A percentile compares a stretch with the other conserved stretches of the same genome.
Evolutionary conservation across 2,888 invertebrate genomes (phyloP).

Genomic region (Tyria jacobaeae): DNA sequence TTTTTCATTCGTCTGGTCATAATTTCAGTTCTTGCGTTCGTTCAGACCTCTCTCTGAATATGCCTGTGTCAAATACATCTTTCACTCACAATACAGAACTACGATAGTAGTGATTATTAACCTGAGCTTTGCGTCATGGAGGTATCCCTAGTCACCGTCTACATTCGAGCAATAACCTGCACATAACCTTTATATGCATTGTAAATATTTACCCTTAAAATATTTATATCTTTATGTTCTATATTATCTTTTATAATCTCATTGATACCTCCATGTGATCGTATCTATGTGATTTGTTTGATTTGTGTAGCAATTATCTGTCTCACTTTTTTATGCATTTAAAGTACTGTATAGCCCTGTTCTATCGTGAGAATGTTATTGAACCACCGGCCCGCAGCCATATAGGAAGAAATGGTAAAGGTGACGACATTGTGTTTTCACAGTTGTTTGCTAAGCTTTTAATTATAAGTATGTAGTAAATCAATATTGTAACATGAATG

Average conservation of each 20-base stretch:
- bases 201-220: too few species aligned
- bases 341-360: conserved; percentile 27
- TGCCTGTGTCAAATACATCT: too few species aligned
- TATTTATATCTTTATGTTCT: too few species aligned
- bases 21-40: too few species aligned
- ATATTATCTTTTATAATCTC: not conserved
- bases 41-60: too few species aligned
- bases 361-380: conserved; percentile 55
- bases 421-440: conserved; percentile 55
- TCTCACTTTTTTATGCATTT: conserved; percentile 28
- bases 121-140: too few species aligned
- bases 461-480: conserved; percentile 56
- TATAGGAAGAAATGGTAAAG: conserved; percentile 56
- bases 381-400: conserved; percentile 41
- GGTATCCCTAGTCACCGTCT: too few species aligned
- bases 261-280: not conserved
- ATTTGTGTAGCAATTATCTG: conserved; percentile 24
- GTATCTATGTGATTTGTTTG: not conserved
- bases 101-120: too few species aligned
- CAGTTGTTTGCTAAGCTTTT: conserved; percentile 50
- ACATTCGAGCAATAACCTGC: too few species aligned
- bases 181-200: too few species aligned
- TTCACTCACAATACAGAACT: too few species aligned
- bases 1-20: too few species aligned
- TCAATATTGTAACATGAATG: conserved; percentile 51